These are phyloP conservation scores for Actenoides lindsayi DNA, from an alignment of 2,113 vertebrate genomes.

Conservation along the genomic window DNA sequence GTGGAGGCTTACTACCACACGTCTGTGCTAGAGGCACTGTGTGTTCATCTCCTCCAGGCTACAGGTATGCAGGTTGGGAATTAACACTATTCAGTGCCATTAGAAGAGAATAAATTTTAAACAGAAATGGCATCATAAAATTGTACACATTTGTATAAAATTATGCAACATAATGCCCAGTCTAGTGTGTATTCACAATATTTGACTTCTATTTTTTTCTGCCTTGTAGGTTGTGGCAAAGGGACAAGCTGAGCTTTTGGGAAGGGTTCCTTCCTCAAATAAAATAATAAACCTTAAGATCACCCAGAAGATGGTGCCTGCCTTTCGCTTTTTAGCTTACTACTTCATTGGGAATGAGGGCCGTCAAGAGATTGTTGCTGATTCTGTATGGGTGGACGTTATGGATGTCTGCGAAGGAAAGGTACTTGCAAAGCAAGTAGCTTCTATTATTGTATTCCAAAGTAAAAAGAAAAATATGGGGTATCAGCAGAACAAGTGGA, in stretches of 20 bases:
- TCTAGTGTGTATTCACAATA: neutral
- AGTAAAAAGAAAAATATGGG: neutral
- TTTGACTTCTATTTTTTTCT: neutral
- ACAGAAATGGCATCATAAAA: neutral
- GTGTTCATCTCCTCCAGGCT: neutral
- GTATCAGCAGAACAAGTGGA: neutral
- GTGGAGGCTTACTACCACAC: neutral
- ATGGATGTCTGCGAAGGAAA: conserved; percentile 76
- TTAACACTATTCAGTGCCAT: neutral
- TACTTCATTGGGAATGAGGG: conserved; percentile 33
- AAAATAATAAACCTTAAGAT: conserved; percentile 57
- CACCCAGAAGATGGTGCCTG: conserved; percentile 73
- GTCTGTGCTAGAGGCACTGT: neutral
- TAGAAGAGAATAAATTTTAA: neutral
- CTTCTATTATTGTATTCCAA: neutral
- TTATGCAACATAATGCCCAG: neutral
- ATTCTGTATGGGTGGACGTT: conserved; percentile 82
- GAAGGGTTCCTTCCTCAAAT: conserved; percentile 24
- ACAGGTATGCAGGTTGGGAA: neutral
- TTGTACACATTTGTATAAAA: neutral
- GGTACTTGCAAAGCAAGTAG: neutral
- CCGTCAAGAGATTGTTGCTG: conserved; percentile 70
- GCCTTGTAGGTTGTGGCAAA: conserved; percentile 66
- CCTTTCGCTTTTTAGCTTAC: conserved; percentile 81
- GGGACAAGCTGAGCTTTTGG: conserved; percentile 53